Percentiles rank a stretch among this genome's conserved stretches.
phyloP scores from a whole-genome alignment of 2,113 vertebrate species.

The Dromaius novaehollandiae region DNA sequence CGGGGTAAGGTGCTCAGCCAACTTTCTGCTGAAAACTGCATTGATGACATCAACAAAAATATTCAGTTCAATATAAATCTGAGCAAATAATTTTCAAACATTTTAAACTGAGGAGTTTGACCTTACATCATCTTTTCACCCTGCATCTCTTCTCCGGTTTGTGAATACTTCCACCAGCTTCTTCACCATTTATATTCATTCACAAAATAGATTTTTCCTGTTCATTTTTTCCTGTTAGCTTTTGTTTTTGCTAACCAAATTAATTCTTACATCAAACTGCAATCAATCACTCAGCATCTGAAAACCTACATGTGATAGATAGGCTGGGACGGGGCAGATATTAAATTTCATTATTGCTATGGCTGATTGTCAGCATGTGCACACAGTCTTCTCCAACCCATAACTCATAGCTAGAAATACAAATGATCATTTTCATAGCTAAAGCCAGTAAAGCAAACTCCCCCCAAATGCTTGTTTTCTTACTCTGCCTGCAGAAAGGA shows the following conservation, averaged over 20 bases:
- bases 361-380: neutral
- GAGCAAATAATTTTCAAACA: neutral
- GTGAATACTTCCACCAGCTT: neutral
- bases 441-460: neutral
- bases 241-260: conserved; percentile 8
- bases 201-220: neutral
- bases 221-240: neutral
- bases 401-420: neutral
- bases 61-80: conserved; percentile 1
- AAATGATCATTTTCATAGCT: neutral
- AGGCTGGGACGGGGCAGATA: neutral
- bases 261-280: no score
- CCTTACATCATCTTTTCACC: neutral
- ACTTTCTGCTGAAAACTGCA: conserved; percentile 37
- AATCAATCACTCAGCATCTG: neutral
- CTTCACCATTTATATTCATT: conserved; percentile 5
- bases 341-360: neutral
- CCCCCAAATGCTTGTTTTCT: neutral
- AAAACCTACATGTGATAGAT: neutral
- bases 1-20: conserved; percentile 25
- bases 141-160: neutral
- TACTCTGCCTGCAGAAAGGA: neutral
- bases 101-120: neutral
- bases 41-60: conserved; percentile 20
- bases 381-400: neutral